Evolutionary conservation across 92 coral and sea anemone genomes (phyloP), one percentile per base, ranked within the genome.

Genomic region (Palythoa caribaeorum): DNA sequence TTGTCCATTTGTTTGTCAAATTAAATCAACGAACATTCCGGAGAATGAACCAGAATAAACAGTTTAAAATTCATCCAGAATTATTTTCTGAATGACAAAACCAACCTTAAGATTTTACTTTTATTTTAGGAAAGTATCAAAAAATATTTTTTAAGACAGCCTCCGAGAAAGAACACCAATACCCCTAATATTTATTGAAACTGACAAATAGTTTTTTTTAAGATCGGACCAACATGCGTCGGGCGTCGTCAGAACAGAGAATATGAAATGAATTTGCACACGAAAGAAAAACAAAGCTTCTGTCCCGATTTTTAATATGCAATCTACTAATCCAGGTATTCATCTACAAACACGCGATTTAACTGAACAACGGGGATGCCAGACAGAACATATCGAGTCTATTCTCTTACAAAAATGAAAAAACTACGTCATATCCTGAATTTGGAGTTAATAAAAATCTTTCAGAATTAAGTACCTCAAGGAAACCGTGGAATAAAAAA

Each of bases 351-450:
- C 75, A 81, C 76, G 73, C 86, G 86, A 47, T 48, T 7, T n/a
- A 65, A 19, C 60, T 48, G 12, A 65, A 50, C 21, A 47, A 81
- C 6, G 2, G 28, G 15, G 19, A 81, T 10, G n/a, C 62, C 59
- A 44, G 73, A 66, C 11, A 65, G 76, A 81, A 71, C 47, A 51
- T 19, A 57, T 44, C 50, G 40, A 14, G 62, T 62, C 37, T 16
- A 60, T 38, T 53, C 66, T 12, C 44, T 77, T 11, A 53, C 28
- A 59, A 47, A 66, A 44, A 81, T 39, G 50, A 47, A 39, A 44
- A 19, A n/a, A 21, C 37, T 44, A 81, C 86, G 86, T 81, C 86
- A 81, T 52, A 50, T 81, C 74, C 86, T 81, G 60, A 81, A 81
- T 12, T 47, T 19, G 15, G 57, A 21, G 50, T 6, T 20, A 28